Evolutionary conservation across 2,113 vertebrate genomes (phyloP).

Genomic region (Vulpes vulpes): DNA sequence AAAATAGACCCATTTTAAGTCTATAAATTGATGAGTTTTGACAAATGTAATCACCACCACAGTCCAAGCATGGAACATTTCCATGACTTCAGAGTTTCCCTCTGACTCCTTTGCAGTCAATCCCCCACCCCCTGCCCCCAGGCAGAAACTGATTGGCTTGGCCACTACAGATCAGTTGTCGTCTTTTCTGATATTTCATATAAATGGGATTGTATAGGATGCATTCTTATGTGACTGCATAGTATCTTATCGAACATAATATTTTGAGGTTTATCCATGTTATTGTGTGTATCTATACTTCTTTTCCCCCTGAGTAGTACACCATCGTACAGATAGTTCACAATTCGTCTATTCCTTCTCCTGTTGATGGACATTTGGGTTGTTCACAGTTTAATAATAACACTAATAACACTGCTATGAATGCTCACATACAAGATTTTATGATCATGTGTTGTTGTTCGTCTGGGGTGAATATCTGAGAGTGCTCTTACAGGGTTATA

Average conservation of each 20-base stretch:
- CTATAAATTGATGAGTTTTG: not conserved
- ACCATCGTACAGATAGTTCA: not conserved
- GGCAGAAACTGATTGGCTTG: not conserved
- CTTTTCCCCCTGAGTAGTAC: not conserved
- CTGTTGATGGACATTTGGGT: not conserved
- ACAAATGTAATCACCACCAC: not conserved
- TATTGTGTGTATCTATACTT: not conserved
- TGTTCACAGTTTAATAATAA: not conserved
- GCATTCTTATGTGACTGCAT: not conserved
- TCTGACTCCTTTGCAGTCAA: not conserved
- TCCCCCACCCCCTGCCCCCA: not conserved
- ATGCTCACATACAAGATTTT: not conserved
- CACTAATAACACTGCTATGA: not conserved
- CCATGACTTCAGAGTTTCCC: not conserved
- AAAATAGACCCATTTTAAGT: slow-evolving; percentile 4
- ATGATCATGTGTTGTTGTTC: not conserved
- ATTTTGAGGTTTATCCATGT: not conserved
- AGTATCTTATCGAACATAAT: not conserved
- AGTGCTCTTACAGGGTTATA: not conserved
- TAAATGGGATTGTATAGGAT: not conserved
- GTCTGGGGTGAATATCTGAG: not conserved
- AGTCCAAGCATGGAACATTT: not conserved
- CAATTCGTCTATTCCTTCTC: not conserved
- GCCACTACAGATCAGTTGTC: not conserved
- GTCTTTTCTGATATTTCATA: not conserved